A percentile compares a stretch with the other conserved stretches of the same genome.
Evolutionary conservation across 2,888 invertebrate genomes (phyloP).

Genomic region (Agrotis clavis): DNA sequence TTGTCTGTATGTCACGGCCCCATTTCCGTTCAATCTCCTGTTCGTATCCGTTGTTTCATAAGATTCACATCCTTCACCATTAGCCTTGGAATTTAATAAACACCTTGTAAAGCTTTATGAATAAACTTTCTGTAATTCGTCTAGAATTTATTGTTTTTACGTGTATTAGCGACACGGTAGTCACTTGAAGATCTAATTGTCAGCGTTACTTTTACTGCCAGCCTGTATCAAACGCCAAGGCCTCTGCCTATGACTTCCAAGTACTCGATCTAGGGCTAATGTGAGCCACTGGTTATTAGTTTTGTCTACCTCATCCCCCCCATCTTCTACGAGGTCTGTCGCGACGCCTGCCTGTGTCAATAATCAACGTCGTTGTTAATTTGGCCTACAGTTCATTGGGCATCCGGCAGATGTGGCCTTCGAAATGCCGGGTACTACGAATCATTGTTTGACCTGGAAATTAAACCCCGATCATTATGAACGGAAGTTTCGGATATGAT

Average conservation of each 20-base stretch:
- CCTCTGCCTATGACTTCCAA: no score
- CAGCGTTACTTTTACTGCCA: no score
- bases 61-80: slow-evolving; percentile 57
- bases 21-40: slow-evolving; percentile 66
- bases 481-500: slow-evolving; percentile 31
- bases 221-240: no score
- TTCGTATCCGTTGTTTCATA: slow-evolving; percentile 56
- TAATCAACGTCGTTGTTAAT: no score
- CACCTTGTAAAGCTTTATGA: slow-evolving; percentile 37
- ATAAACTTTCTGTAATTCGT: slow-evolving; percentile 16
- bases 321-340: no score
- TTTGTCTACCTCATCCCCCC: no score
- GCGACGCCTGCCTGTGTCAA: no score
- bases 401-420: not conserved
- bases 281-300: no score
- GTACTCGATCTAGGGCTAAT: no score
- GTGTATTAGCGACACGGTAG: no score
- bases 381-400: no score
- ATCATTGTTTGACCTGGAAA: slow-evolving; percentile 32
- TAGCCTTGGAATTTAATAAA: slow-evolving; percentile 51
- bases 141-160: not conserved
- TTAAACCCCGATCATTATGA: slow-evolving; percentile 18
- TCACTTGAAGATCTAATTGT: not conserved
- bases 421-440: not conserved
- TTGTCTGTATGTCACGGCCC: slow-evolving; percentile 61